Evolutionary conservation across 2,113 vertebrate genomes (phyloP).

Genomic region (Rhinolophus ferrumequinum): DNA sequence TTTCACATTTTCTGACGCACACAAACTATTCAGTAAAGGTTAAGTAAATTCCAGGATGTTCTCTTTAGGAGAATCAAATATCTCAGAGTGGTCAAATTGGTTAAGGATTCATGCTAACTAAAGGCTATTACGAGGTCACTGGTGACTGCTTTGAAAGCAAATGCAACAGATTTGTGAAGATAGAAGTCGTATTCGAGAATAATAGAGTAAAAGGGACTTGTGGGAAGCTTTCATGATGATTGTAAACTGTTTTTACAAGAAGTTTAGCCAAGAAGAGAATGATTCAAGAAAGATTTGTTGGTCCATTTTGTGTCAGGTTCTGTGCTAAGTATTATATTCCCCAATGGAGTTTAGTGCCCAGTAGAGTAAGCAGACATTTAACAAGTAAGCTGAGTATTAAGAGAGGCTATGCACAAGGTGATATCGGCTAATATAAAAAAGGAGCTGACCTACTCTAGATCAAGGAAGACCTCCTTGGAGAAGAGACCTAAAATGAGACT

Average conservation of each 20-base stretch:
- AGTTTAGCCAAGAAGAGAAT: not conserved
- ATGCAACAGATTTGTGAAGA: not conserved
- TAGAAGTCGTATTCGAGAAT: slow-evolving; percentile 35
- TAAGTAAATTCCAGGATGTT: slow-evolving; percentile 29
- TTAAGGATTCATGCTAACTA: slow-evolving; percentile 47
- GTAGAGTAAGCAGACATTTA: not conserved
- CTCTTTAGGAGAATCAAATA: slow-evolving; percentile 46
- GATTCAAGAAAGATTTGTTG: not conserved
- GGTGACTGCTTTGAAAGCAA: slow-evolving; percentile 18
- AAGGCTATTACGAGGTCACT: not conserved
- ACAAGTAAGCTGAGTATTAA: not conserved
- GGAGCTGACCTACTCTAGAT: not conserved
- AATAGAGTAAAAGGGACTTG: not conserved
- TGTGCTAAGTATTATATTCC: not conserved
- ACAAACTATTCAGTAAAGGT: not conserved
- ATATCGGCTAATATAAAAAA: not conserved
- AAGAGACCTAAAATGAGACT: not conserved
- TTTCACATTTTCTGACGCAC: slow-evolving; percentile 21
- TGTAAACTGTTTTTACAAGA: not conserved
- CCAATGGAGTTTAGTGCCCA: not conserved
- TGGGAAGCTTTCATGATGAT: not conserved
- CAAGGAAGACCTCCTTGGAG: not conserved
- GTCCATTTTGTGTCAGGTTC: not conserved
- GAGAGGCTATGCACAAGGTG: not conserved
- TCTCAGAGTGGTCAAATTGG: not conserved